Evolutionary conservation across 2,113 vertebrate species (phyloP).

Genomic region (Romanogobio albipinnatus): DNA sequence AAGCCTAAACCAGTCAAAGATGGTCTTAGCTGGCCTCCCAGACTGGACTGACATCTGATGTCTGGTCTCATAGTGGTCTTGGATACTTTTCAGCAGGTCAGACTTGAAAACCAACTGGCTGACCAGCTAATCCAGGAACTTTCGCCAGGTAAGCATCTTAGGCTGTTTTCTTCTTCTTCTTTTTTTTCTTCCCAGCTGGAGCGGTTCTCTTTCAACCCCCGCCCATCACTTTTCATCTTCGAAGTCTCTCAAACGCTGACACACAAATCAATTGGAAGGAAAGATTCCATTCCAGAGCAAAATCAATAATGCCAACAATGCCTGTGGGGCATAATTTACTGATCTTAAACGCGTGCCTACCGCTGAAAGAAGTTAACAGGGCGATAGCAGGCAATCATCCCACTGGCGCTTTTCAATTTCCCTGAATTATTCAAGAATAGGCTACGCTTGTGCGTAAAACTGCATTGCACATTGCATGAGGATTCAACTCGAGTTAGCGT

Average conservation of each 20-base stretch:
- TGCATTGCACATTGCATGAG: not conserved
- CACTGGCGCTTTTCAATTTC: constrained; percentile 22
- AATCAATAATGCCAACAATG: constrained; percentile 41
- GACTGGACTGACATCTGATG: not conserved
- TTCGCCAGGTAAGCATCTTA: not conserved
- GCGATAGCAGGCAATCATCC: constrained; percentile 36
- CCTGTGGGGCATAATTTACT: constrained; percentile 16
- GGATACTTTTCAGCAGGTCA: not conserved
- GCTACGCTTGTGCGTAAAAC: constrained; percentile 31
- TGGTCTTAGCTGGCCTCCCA: not conserved
- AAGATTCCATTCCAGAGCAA: constrained; percentile 3
- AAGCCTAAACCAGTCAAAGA: not conserved
- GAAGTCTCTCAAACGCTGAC: constrained; percentile 12
- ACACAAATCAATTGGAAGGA: constrained; percentile 15
- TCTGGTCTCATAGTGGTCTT: not conserved
- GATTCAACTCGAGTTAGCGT: not conserved
- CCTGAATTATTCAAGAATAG: constrained; percentile 35
- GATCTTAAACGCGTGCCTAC: not conserved
- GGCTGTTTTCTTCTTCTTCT: not conserved
- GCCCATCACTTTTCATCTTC: not conserved
- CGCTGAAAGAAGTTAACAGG: constrained; percentile 14
- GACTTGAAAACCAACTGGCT: not conserved
- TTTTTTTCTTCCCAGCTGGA: not conserved
- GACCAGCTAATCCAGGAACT: not conserved
- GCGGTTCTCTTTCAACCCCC: not conserved